Percentiles rank a stretch among this genome's conserved stretches.
Conservation (phyloP, 2,888 invertebrate species). For the Chrysolina americana region DNA sequence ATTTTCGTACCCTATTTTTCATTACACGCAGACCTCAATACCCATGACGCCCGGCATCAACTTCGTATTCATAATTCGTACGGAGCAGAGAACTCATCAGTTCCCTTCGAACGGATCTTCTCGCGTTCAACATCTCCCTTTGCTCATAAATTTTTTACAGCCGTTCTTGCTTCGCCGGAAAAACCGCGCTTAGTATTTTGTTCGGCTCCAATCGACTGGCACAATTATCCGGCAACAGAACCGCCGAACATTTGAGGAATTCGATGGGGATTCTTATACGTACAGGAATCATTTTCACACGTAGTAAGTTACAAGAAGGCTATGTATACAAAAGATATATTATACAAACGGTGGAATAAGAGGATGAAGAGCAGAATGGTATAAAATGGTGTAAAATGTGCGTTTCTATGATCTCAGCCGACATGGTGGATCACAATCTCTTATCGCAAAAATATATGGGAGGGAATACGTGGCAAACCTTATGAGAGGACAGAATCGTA, state of each 20-base stretch:
- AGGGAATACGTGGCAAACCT: too few species aligned
- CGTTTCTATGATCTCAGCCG: too few species aligned
- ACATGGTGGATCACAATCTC: too few species aligned
- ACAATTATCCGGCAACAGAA: not conserved
- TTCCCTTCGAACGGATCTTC: slow-evolving; percentile 1
- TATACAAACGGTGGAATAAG: too few species aligned
- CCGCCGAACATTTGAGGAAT: not conserved
- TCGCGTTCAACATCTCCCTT: not conserved
- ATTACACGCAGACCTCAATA: not conserved
- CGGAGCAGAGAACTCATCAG: not conserved
- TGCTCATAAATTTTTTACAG: slow-evolving; percentile 3
- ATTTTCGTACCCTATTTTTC: not conserved
- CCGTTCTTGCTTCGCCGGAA: not conserved
- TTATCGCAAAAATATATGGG: too few species aligned
- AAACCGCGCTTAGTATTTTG: not conserved
- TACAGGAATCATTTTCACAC: too few species aligned
- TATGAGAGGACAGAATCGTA: too few species aligned
- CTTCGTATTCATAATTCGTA: slow-evolving; percentile 11
- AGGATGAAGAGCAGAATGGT: too few species aligned
- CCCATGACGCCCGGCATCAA: not conserved
- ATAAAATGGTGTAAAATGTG: too few species aligned
- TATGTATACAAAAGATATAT: too few species aligned
- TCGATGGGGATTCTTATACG: not conserved
- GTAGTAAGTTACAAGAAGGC: too few species aligned
- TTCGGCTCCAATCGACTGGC: slow-evolving; percentile 4